These are phyloP conservation scores for Autographa gamma DNA, from an alignment of 2,888 invertebrate species.

Conservation along the genomic window DNA sequence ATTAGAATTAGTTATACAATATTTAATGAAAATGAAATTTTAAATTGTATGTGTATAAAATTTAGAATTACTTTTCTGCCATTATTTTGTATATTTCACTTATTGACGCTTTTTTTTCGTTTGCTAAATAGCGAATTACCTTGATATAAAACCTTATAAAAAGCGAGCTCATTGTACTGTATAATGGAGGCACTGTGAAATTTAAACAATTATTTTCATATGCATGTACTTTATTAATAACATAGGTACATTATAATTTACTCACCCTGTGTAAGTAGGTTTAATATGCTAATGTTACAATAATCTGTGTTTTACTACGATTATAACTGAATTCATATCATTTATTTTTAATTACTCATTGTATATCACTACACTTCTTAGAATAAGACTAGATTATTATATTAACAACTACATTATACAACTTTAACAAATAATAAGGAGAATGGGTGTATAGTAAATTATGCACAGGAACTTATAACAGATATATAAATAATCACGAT, in stretches of 20 bases:
- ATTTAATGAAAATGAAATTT: neutral
- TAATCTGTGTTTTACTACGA: constrained; percentile 38
- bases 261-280: constrained; percentile 61
- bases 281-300: constrained; percentile 45
- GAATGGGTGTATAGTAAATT: constrained; percentile 29
- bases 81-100: neutral
- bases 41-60: neutral
- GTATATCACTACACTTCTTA: constrained; percentile 48
- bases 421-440: constrained; percentile 30
- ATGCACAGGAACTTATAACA: constrained; percentile 18
- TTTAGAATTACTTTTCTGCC: neutral
- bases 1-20: constrained; percentile 11
- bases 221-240: constrained; percentile 48
- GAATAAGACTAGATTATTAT: constrained; percentile 51
- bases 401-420: constrained; percentile 43
- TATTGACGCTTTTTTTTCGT: neutral
- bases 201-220: constrained; percentile 52
- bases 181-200: constrained; percentile 8
- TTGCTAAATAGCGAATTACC: neutral
- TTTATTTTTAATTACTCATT: constrained; percentile 41
- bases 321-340: constrained; percentile 58
- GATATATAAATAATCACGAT: constrained; percentile 46
- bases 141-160: neutral
- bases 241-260: constrained; percentile 50
- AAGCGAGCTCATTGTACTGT: neutral